Base-by-base conservation (phyloP, 2,113 vertebrate genomes). In the Macquaria australasica region DNA sequence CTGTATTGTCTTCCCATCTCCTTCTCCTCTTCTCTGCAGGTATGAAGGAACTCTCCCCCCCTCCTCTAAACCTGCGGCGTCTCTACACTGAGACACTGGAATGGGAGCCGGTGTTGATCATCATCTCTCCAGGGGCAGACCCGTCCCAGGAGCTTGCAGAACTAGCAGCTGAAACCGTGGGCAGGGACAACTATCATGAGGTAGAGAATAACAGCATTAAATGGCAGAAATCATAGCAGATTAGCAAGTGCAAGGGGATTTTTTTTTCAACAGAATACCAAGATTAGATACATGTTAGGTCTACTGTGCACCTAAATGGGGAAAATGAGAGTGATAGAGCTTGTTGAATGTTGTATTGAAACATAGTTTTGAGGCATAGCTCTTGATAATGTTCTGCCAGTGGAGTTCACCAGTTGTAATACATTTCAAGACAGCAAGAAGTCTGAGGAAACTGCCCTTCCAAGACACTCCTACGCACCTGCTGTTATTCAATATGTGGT, bases 71-170 rank as follows among this genome's bases (percentile, higher is more conserved):
- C 94, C 94, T 99, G 87, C 97, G 97, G 77, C 96, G 97, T 64
- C 95, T 99, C 1, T 97, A 96, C 89, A 93, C 91, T 72, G 98
- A 99, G 88, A 99, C 98, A 0, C 59, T 98, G 75, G 97, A 98
- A 92, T 95, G 94, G 69, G 98, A 99, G 77, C 98, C 98, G 0
- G 89, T 99, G 88, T 95, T 99, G 89, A 97, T 99, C 60, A 98
- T 99, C 87, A 99, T 98, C 95, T 99, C 98, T 71, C 97, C 98
- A 16, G 98, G 98, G 68, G 98, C 98, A 56, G 98, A 99, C 91
- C 98, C 98, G 20, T 99, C 98, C 84, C 98, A 99, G 94, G 98
- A 99, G 79, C 95, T 99, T 51, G 97, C 97, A 79, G 98, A 99
- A 87, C 96, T 99, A 55, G 98, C 98, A 73, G 94, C 88, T 66